Conservation (phyloP, 2,113 vertebrate genomes). For the Platichthys flesus region DNA sequence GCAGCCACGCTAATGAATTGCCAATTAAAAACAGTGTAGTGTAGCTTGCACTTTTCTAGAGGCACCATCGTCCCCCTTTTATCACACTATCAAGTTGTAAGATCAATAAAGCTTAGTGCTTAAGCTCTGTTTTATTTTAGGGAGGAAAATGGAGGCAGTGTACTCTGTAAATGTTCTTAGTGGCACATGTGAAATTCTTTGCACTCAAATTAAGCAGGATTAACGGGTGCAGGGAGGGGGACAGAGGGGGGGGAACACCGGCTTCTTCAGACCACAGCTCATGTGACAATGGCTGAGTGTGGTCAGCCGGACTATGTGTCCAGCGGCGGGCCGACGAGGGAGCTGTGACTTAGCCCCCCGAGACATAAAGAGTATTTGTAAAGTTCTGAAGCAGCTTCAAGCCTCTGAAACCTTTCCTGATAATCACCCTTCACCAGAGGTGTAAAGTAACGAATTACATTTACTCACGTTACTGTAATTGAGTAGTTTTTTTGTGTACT, state of each 20-base stretch:
- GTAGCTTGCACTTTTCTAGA: conserved; percentile 68
- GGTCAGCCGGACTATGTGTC: conserved; percentile 61
- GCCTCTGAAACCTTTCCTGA: not conserved
- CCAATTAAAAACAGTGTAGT: conserved; percentile 55
- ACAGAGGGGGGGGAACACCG: conserved; percentile 47
- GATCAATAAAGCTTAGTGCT: conserved; percentile 87
- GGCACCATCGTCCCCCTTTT: conserved; percentile 74
- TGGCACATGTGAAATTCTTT: conserved; percentile 93
- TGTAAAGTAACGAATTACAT: too few species aligned
- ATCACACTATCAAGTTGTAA: conserved; percentile 86
- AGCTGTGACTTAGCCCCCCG: not conserved
- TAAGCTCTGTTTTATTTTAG: conserved; percentile 83
- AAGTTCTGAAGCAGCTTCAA: not conserved
- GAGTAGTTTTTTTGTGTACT: too few species aligned
- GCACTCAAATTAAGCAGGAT: conserved; percentile 95
- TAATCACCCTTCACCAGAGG: too few species aligned
- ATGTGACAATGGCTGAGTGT: conserved; percentile 89
- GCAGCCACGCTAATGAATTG: conserved; percentile 56
- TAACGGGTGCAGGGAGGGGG: conserved; percentile 73
- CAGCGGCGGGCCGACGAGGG: conserved; percentile 13
- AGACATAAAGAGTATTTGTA: not conserved
- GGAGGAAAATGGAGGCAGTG: conserved; percentile 86
- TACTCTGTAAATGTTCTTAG: conserved; percentile 90
- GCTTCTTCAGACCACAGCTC: conserved; percentile 79
- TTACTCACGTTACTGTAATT: too few species aligned